phyloP scores from a whole-genome alignment of 2,888 invertebrate genomes.

The Pollenia amentaria region DNA sequence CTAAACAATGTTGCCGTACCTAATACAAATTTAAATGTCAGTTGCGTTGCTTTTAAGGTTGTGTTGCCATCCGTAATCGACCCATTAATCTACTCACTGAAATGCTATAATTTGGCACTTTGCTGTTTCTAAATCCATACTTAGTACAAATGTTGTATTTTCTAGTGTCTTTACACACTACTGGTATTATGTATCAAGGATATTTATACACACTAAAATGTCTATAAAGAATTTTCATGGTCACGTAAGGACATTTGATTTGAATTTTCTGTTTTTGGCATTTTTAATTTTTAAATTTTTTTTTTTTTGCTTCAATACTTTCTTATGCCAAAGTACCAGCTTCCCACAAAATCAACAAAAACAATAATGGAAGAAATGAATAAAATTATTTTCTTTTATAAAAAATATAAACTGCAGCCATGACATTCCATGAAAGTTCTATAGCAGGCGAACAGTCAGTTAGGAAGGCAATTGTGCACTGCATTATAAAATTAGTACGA shows the following conservation, averaged over 20 bases:
- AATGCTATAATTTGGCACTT: slow-evolving; percentile 28
- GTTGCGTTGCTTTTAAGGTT: too few relatives aligned
- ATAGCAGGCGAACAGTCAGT: slow-evolving; percentile 24
- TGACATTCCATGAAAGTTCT: slow-evolving; percentile 60
- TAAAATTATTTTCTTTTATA: slow-evolving; percentile 31
- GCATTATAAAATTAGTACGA: not conserved
- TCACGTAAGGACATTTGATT: slow-evolving; percentile 62
- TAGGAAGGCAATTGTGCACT: slow-evolving; percentile 27
- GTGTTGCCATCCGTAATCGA: too few relatives aligned
- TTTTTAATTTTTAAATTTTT: not conserved
- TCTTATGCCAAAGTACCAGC: slow-evolving; percentile 22
- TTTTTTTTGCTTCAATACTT: not conserved
- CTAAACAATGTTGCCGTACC: too few relatives aligned
- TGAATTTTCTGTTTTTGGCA: slow-evolving; percentile 27
- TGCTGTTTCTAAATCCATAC: not conserved
- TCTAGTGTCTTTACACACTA: slow-evolving; percentile 23
- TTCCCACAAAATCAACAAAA: slow-evolving; percentile 26
- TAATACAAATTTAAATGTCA: too few relatives aligned
- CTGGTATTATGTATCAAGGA: slow-evolving; percentile 41
- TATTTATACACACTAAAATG: slow-evolving; percentile 36
- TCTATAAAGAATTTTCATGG: slow-evolving; percentile 58
- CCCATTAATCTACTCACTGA: not conserved
- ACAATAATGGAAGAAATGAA: not conserved
- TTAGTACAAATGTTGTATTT: not conserved
- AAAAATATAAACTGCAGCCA: slow-evolving; percentile 53